Evolutionary conservation across 2,888 invertebrate species (phyloP).

Genomic region (Busseola fusca): DNA sequence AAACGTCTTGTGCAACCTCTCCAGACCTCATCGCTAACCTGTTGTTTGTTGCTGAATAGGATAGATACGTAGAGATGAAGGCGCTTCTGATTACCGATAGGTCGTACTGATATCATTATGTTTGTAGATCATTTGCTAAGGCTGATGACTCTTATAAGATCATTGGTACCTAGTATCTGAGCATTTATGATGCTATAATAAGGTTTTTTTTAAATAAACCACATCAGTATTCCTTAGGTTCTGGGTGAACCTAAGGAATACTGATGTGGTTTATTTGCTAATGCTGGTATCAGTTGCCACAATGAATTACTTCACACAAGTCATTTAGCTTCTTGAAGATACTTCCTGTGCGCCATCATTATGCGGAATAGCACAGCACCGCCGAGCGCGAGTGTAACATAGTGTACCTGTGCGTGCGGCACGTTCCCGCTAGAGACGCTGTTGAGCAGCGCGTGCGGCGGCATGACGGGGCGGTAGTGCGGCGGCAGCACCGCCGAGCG

Average conservation of each 20-base stretch:
- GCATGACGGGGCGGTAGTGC: constrained; percentile 86
- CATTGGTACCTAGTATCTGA: background rate
- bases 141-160: background rate
- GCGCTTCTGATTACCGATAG: too few species aligned
- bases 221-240: background rate
- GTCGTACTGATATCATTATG: background rate
- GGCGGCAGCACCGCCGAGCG: constrained; percentile 92
- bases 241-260: too few species aligned
- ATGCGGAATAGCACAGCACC: background rate
- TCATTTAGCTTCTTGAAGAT: background rate
- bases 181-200: background rate
- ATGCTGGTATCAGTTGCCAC: background rate
- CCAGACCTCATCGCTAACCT: constrained; percentile 10
- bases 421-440: constrained; percentile 91
- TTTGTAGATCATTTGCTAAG: background rate
- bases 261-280: too few species aligned
- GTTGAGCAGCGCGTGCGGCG: constrained; percentile 85
- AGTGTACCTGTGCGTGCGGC: constrained; percentile 84
- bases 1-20: constrained; percentile 23
- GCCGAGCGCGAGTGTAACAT: too few species aligned
- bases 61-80: background rate
- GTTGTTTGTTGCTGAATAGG: constrained; percentile 4
- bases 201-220: background rate
- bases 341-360: background rate
- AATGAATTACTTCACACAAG: background rate